These are phyloP conservation scores for Staurois parvus DNA, from an alignment of 2,797 vertebrate species.

Conservation along the genomic window DNA sequence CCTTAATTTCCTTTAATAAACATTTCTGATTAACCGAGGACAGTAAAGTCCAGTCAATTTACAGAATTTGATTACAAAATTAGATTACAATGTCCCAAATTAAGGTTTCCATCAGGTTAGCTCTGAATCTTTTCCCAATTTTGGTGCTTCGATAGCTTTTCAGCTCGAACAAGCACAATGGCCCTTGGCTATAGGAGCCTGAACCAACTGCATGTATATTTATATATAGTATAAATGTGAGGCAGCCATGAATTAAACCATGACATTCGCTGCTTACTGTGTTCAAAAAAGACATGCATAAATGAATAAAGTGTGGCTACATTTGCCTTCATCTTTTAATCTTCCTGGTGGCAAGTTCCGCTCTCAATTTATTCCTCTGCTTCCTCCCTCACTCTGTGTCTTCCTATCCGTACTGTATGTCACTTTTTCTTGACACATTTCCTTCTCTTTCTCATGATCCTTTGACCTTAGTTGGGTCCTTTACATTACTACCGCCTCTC, in stretches of 20 bases:
- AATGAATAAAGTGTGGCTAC: slow-evolving; percentile 8
- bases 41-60: not conserved
- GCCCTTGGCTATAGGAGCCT: not conserved
- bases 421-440: slow-evolving; percentile 25
- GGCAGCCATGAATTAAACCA: slow-evolving; percentile 16
- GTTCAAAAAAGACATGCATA: slow-evolving; percentile 4
- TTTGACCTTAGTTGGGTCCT: slow-evolving; percentile 5
- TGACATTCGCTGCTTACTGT: slow-evolving; percentile 15
- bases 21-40: not conserved
- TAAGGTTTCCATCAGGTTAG: not conserved
- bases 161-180: not conserved
- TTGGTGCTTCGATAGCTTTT: not conserved
- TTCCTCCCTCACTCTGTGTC: not conserved
- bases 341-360: slow-evolving; percentile 22
- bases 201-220: slow-evolving; percentile 17
- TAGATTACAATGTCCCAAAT: not conserved
- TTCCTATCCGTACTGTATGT: slow-evolving; percentile 12
- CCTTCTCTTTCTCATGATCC: slow-evolving; percentile 21
- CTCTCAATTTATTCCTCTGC: slow-evolving; percentile 2
- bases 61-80: not conserved
- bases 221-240: slow-evolving; percentile 20
- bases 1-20: not conserved
- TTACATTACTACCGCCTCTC: slow-evolving; percentile 12
- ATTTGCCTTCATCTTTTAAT: slow-evolving; percentile 15
- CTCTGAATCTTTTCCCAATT: not conserved